Evolutionary conservation across 2,113 vertebrate genomes (phyloP).

Genomic region (Chamaea fasciata): DNA sequence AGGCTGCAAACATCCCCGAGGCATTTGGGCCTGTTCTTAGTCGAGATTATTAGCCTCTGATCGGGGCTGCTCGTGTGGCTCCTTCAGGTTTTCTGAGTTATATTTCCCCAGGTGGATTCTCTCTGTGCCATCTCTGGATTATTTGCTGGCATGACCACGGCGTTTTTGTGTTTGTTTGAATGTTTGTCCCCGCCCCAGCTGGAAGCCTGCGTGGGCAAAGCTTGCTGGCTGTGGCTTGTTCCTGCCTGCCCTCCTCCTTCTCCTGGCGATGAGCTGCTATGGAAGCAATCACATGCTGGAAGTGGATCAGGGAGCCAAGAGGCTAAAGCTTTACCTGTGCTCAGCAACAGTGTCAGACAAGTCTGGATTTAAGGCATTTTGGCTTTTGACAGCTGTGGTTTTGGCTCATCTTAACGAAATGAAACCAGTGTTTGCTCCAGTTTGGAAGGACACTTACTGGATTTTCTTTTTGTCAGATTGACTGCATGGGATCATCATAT

Average conservation of each 20-base stretch:
- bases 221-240: not conserved
- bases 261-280: not conserved
- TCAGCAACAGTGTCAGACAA: not conserved
- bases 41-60: too few species aligned
- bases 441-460: not conserved
- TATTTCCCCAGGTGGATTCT: fast-evolving
- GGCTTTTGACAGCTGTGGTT: not conserved
- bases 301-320: not conserved
- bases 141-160: not conserved
- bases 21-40: not conserved
- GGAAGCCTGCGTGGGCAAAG: not conserved
- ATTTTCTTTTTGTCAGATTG: not conserved
- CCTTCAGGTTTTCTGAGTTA: not conserved
- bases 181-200: not conserved
- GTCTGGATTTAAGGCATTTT: not conserved
- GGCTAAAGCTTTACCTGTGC: not conserved
- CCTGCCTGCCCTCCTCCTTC: not conserved
- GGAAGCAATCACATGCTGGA: not conserved
- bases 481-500: not conserved
- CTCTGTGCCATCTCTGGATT: too few species aligned
- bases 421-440: not conserved
- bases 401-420: not conserved
- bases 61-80: not conserved
- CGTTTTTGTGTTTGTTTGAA: not conserved
- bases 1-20: fast-evolving